A percentile compares a stretch with the other conserved stretches of the same genome.
Conservation (phyloP, 1,140 invertebrate species). For the Bombus soroeensis region DNA sequence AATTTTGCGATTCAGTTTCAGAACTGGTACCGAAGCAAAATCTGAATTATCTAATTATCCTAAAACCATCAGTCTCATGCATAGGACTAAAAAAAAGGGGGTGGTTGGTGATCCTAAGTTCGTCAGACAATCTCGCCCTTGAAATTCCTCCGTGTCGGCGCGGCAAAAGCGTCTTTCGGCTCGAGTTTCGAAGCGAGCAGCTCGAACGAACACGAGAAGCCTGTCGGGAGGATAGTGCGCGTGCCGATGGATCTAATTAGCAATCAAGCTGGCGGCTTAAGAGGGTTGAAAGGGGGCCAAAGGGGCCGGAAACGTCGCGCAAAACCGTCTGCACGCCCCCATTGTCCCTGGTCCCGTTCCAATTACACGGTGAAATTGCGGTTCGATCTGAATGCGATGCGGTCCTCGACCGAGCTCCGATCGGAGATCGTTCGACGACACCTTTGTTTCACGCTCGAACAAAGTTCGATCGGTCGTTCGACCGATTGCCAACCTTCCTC, state of each 20-base stretch:
- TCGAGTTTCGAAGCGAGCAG: conserved; percentile 16
- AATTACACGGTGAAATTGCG: conserved; percentile 66
- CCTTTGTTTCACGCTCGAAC: conserved; percentile 63
- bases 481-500: conserved; percentile 5
- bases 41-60: too few relatives aligned
- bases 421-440: conserved; percentile 59
- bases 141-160: not conserved
- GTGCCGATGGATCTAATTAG: conserved; percentile 58
- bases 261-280: conserved; percentile 49
- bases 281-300: conserved; percentile 47
- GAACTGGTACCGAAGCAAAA: too few relatives aligned
- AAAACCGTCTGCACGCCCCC: conserved; percentile 15
- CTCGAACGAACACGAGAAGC: conserved; percentile 15
- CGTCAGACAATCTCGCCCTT: not conserved
- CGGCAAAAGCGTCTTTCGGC: not conserved
- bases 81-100: not conserved
- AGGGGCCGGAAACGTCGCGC: conserved; percentile 28
- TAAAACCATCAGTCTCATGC: not conserved
- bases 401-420: not conserved
- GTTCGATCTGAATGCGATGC: conserved; percentile 60
- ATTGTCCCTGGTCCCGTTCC: conserved; percentile 58
- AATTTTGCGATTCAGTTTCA: not conserved
- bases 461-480: conserved; percentile 57
- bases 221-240: not conserved
- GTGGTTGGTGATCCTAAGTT: not conserved